Conservation (phyloP, 2,797 vertebrate genomes). For the Spea hammondii region DNA sequence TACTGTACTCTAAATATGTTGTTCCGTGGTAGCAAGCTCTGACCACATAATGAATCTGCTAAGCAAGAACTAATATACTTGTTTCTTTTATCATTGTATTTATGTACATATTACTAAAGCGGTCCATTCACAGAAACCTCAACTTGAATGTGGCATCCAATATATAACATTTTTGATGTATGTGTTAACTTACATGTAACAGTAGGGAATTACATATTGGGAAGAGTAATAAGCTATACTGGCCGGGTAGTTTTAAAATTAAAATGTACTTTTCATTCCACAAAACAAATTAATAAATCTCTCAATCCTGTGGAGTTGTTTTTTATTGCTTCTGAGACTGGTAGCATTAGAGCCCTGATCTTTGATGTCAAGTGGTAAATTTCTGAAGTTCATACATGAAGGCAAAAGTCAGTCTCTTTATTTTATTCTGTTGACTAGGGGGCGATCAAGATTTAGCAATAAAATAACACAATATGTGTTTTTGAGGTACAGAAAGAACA, state of each 20-base stretch:
- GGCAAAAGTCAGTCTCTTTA: constrained; percentile 40
- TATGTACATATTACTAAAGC: too few species aligned
- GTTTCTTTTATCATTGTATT: too few species aligned
- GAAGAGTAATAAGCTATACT: constrained; percentile 21
- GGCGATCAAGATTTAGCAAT: constrained; percentile 10
- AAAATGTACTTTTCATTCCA: constrained; percentile 18
- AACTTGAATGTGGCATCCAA: too few species aligned
- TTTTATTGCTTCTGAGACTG: constrained; percentile 53
- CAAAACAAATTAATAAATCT: constrained; percentile 56
- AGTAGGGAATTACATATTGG: neutral
- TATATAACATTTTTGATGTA: too few species aligned
- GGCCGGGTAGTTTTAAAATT: neutral
- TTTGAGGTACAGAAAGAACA: too few species aligned
- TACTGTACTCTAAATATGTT: too few species aligned
- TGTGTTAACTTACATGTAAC: too few species aligned
- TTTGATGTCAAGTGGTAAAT: constrained; percentile 56
- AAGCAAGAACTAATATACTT: too few species aligned
- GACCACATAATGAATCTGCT: too few species aligned
- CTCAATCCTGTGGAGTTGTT: constrained; percentile 53
- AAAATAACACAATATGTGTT: neutral
- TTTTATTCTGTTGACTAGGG: constrained; percentile 47
- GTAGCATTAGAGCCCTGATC: constrained; percentile 45
- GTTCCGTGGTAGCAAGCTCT: too few species aligned
- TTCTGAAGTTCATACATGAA: constrained; percentile 51
- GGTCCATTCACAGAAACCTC: too few species aligned